Conservation (phyloP, 2,888 invertebrate species). For the Mallateleia sp. region DNA sequence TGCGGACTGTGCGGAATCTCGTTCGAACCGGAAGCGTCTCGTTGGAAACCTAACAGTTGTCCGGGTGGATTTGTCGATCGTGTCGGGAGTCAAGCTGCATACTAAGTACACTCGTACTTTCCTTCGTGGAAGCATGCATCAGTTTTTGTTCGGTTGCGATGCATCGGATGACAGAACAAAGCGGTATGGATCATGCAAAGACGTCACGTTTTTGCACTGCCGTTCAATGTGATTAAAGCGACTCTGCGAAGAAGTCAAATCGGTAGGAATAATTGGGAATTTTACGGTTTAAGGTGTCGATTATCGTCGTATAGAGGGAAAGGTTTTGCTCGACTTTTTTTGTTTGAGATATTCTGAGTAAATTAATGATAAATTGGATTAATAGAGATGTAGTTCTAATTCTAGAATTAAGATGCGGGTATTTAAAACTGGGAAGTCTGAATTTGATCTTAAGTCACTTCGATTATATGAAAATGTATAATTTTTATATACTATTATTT, state of each 20-base stretch:
- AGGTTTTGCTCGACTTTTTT: no score
- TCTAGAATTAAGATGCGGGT: no score
- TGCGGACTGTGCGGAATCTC: constrained; percentile 66
- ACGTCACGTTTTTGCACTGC: constrained; percentile 10
- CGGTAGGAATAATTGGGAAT: background rate
- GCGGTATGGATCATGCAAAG: constrained; percentile 12
- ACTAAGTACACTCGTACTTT: constrained; percentile 50
- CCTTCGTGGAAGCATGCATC: constrained; percentile 45
- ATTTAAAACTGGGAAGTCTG: no score
- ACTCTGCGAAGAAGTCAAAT: background rate
- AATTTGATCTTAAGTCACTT: no score
- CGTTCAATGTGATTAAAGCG: background rate
- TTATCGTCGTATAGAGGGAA: no score
- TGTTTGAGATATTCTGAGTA: no score
- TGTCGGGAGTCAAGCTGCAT: constrained; percentile 66
- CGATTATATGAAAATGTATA: no score
- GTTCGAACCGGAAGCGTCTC: constrained; percentile 69
- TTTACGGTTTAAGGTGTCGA: no score
- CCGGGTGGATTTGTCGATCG: constrained; percentile 51
- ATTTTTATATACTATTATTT: no score
- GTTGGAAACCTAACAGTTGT: constrained; percentile 49
- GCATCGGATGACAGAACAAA: constrained; percentile 26
- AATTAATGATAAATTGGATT: no score
- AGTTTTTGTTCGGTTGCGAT: constrained; percentile 5
- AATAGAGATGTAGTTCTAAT: no score